Percentiles rank a stretch among this genome's conserved stretches.
Evolutionary conservation across 2,888 invertebrate genomes (phyloP).

Genomic region (Chironomus tentans): DNA sequence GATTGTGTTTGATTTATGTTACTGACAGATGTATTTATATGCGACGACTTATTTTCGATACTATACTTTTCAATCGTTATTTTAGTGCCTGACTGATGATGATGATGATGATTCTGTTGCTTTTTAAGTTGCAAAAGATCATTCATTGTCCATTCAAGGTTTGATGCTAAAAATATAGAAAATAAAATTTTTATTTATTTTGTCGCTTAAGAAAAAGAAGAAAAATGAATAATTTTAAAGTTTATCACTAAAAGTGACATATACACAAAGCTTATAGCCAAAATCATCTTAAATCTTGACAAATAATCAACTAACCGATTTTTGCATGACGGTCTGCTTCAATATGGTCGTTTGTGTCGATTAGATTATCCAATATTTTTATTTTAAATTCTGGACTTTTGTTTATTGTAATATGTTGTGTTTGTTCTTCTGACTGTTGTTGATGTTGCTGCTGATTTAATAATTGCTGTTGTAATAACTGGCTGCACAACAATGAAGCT

Average conservation of each 20-base stretch:
- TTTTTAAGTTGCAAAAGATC: conserved; percentile 29
- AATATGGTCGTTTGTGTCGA: neutral
- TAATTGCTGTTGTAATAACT: conserved; percentile 29
- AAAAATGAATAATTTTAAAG: neutral
- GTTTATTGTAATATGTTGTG: conserved; percentile 3
- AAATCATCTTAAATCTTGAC: neutral
- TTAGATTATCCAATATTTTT: conserved; percentile 1
- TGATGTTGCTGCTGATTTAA: conserved; percentile 32
- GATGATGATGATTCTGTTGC: neutral
- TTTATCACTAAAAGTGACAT: no score
- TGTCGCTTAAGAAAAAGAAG: neutral
- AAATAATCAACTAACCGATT: neutral
- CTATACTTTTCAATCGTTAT: neutral
- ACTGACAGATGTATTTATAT: no score
- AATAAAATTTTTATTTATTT: conserved; percentile 9
- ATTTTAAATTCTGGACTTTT: conserved; percentile 9
- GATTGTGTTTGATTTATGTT: neutral
- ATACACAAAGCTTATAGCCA: neutral
- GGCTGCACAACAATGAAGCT: conserved; percentile 29
- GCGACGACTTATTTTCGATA: no score
- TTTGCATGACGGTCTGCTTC: neutral
- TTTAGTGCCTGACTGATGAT: neutral
- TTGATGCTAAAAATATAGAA: conserved; percentile 32
- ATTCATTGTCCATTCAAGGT: conserved; percentile 38
- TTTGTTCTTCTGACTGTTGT: conserved; percentile 25